Evolutionary conservation across 2,113 vertebrate genomes (phyloP).

Genomic region (Apus apus): DNA sequence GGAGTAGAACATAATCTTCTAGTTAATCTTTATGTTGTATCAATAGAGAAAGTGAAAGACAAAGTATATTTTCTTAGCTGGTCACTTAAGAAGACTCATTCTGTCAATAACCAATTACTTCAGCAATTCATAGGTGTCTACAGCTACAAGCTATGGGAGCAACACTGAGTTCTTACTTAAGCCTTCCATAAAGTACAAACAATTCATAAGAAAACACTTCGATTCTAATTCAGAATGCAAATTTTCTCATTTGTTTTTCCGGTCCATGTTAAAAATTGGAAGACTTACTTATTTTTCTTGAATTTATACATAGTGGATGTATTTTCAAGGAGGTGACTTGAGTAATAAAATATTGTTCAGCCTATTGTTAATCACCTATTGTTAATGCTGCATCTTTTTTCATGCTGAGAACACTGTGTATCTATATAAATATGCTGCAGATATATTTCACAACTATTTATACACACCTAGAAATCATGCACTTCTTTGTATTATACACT

Average conservation of each 20-base stretch:
- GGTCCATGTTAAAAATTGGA: background rate
- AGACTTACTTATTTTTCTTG: background rate
- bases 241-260: background rate
- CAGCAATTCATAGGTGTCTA: background rate
- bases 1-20: conserved; percentile 45
- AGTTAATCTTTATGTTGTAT: background rate
- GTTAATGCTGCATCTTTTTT: background rate
- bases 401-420: background rate
- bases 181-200: background rate
- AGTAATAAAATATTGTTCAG: background rate
- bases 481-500: background rate
- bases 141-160: background rate
- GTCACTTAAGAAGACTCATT: background rate
- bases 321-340: background rate
- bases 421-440: background rate
- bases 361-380: background rate
- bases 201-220: background rate
- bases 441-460: background rate
- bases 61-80: background rate
- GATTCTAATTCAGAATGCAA: background rate
- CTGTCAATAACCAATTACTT: background rate
- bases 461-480: background rate
- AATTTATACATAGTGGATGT: background rate
- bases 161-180: background rate
- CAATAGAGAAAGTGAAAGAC: background rate